Conservation (phyloP, 2,888 invertebrate genomes). For the Oithona nana region DNA sequence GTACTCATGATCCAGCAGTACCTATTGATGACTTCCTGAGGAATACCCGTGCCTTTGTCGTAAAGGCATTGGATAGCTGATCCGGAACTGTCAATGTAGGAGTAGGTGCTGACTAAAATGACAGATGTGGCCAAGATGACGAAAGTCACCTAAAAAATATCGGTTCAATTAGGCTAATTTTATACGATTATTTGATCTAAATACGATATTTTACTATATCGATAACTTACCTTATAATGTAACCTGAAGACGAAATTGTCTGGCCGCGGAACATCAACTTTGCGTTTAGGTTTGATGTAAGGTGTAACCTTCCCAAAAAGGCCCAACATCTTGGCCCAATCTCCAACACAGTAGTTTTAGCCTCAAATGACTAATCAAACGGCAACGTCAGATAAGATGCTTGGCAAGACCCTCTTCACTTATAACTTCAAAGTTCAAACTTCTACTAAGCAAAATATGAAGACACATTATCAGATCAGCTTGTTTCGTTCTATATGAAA, state of each 20-base stretch:
- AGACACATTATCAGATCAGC: too few species aligned
- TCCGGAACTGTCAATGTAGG: constrained; percentile 9
- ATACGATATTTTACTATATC: not conserved
- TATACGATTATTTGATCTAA: too few species aligned
- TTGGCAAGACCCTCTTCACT: too few species aligned
- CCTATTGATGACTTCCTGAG: constrained; percentile 16
- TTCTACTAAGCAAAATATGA: too few species aligned
- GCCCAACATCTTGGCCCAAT: not conserved
- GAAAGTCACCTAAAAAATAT: constrained; percentile 9
- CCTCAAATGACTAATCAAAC: not conserved
- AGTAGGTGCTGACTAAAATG: not conserved
- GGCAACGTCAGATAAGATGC: too few species aligned
- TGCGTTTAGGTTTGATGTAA: not conserved
- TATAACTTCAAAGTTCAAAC: too few species aligned
- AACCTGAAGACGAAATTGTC: not conserved
- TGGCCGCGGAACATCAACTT: not conserved
- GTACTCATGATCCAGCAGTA: constrained; percentile 74
- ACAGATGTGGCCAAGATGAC: not conserved
- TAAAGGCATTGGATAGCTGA: constrained; percentile 12
- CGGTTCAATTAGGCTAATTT: too few species aligned
- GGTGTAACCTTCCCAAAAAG: not conserved
- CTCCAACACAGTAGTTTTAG: not conserved
- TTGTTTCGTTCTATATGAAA: too few species aligned
- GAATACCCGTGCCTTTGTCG: not conserved
- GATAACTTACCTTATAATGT: not conserved